These are phyloP conservation scores for Psittacula echo DNA, from an alignment of 2,797 vertebrate genomes.

Conservation along the genomic window DNA sequence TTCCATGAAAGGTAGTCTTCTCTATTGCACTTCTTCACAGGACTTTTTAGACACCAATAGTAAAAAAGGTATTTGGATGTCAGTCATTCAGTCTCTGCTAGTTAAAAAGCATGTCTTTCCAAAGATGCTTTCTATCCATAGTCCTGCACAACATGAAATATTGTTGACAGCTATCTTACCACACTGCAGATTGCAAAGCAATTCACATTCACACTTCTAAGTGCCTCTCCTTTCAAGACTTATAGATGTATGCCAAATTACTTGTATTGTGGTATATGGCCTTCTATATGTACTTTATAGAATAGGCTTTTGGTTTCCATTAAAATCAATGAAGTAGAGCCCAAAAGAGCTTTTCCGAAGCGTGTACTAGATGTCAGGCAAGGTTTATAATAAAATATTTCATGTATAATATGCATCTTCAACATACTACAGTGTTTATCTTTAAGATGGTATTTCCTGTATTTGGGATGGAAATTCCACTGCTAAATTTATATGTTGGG, in stretches of 20 bases:
- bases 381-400: slow-evolving; percentile 46
- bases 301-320: slow-evolving; percentile 40
- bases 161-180: slow-evolving; percentile 67
- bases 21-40: background rate
- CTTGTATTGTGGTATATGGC: slow-evolving; percentile 45
- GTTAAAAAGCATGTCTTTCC: slow-evolving; percentile 36
- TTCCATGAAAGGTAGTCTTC: background rate
- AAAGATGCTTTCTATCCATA: slow-evolving; percentile 51
- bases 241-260: slow-evolving; percentile 63
- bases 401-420: slow-evolving; percentile 5
- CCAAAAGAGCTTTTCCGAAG: slow-evolving; percentile 35
- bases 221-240: slow-evolving; percentile 62
- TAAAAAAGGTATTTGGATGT: background rate
- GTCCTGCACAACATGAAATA: slow-evolving; percentile 61
- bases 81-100: background rate
- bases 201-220: slow-evolving; percentile 69
- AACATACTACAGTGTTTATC: background rate
- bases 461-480: background rate
- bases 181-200: slow-evolving; percentile 64
- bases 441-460: slow-evolving; percentile 16
- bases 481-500: background rate
- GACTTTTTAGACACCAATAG: background rate
- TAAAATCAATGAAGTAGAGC: slow-evolving; percentile 61
- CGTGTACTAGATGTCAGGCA: slow-evolving; percentile 24
- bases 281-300: slow-evolving; percentile 53